phyloP scores from a whole-genome alignment of 1,140 invertebrate species.

The Parapsyche elsis region DNA sequence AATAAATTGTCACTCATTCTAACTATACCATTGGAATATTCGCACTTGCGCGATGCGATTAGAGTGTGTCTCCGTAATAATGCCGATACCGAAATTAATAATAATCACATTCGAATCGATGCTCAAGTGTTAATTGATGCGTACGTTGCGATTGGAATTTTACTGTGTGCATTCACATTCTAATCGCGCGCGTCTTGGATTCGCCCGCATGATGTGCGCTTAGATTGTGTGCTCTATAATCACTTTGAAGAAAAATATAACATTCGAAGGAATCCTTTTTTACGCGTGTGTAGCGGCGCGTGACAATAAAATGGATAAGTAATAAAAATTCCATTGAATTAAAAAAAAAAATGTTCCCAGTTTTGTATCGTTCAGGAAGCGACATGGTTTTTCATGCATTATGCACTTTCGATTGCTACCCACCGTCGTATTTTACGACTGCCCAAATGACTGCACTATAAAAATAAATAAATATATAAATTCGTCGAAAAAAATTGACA shows the following conservation, averaged over 20 bases:
- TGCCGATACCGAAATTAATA: too few relatives aligned
- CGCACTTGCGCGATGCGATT: too few relatives aligned
- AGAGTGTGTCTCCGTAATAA: too few relatives aligned
- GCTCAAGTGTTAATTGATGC: too few relatives aligned
- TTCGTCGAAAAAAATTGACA: neutral
- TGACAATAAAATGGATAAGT: slow-evolving; percentile 39
- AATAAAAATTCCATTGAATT: slow-evolving; percentile 43
- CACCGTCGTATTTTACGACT: slow-evolving; percentile 6
- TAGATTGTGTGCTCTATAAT: too few relatives aligned
- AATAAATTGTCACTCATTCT: too few relatives aligned
- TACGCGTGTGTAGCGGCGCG: slow-evolving; percentile 30
- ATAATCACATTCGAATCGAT: too few relatives aligned
- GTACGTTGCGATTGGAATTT: neutral
- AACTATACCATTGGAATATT: too few relatives aligned
- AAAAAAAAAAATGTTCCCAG: slow-evolving; percentile 35
- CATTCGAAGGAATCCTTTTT: slow-evolving; percentile 26
- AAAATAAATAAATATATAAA: slow-evolving; percentile 36
- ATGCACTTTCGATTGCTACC: slow-evolving; percentile 39
- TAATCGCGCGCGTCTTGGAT: neutral
- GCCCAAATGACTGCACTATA: neutral
- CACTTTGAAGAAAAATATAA: neutral
- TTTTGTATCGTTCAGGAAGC: slow-evolving; percentile 42
- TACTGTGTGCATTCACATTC: neutral
- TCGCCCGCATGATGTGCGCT: neutral
- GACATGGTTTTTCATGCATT: slow-evolving; percentile 36